Percentiles rank a stretch among this genome's conserved stretches.
Conservation (phyloP, 1,140 invertebrate genomes). For the Drosophila asahinai region DNA sequence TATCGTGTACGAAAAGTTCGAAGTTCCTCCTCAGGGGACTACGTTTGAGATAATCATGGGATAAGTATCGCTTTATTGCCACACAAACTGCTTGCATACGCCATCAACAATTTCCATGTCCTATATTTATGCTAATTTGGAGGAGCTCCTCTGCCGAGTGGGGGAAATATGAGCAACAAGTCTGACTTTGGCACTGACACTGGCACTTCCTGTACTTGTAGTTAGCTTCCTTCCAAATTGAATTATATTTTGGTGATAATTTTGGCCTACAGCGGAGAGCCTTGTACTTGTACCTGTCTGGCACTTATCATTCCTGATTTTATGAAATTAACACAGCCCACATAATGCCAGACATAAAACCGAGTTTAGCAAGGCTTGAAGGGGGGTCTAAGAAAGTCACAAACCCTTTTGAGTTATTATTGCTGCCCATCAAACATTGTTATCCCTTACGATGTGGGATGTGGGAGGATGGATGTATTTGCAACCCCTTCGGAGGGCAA, state of each 20-base stretch:
- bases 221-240: slow-evolving; percentile 3
- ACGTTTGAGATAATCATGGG: neutral
- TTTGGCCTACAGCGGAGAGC: slow-evolving; percentile 1
- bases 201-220: slow-evolving; percentile 1
- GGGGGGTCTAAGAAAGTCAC: neutral
- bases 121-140: slow-evolving; percentile 17
- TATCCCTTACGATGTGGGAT: neutral
- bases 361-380: neutral
- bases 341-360: neutral
- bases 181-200: neutral
- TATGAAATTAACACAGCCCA: slow-evolving; percentile 1
- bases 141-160: neutral
- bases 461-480: slow-evolving; percentile 1
- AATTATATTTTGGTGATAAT: slow-evolving; percentile 19
- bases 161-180: slow-evolving; percentile 3
- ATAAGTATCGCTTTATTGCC: slow-evolving; percentile 10
- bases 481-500: neutral
- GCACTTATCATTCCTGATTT: slow-evolving; percentile 1
- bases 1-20: neutral
- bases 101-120: slow-evolving; percentile 15
- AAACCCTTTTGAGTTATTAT: slow-evolving; percentile 14
- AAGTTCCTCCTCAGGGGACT: slow-evolving; percentile 2
- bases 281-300: neutral
- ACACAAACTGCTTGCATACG: slow-evolving; percentile 14
- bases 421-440: slow-evolving; percentile 18